phyloP scores from a whole-genome alignment of 2,888 invertebrate species.

The Caradrina clavipalpis region DNA sequence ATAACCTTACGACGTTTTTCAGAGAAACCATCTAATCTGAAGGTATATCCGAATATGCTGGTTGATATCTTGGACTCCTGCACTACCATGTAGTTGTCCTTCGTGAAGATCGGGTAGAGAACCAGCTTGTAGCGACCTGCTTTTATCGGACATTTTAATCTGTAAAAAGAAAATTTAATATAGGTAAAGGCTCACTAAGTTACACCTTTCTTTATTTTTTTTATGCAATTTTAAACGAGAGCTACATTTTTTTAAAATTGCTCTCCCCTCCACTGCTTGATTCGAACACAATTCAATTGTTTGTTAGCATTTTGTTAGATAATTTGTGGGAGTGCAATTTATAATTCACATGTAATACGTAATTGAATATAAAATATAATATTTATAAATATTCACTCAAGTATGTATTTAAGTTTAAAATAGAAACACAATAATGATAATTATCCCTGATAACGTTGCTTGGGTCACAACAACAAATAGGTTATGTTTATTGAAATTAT shows the following conservation, averaged over 20 bases:
- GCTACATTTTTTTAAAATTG: no score
- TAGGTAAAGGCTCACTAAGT: no score
- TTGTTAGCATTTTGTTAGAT: no score
- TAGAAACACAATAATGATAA: conserved; percentile 19
- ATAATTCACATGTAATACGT: no score
- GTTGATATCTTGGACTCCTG: conserved; percentile 82
- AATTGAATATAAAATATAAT: conserved; percentile 2
- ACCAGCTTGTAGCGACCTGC: conserved; percentile 72
- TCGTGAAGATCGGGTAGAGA: conserved; percentile 74
- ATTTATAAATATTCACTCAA: not conserved
- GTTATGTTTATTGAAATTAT: not conserved
- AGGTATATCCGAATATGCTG: conserved; percentile 80
- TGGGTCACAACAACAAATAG: conserved; percentile 15
- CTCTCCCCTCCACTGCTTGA: no score
- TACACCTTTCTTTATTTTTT: no score
- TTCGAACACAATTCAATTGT: no score
- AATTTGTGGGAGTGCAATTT: no score
- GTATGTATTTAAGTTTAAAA: not conserved
- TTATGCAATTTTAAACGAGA: no score
- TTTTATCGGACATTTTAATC: conserved; percentile 75
- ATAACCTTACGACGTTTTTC: conserved; percentile 63
- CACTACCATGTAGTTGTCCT: conserved; percentile 75
- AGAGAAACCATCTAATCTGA: conserved; percentile 70
- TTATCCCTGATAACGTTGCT: conserved; percentile 20
- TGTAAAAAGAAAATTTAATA: conserved; percentile 44